These are phyloP conservation scores for Myocastor coypus DNA, from an alignment of 2,113 vertebrate genomes.

Conservation along the genomic window DNA sequence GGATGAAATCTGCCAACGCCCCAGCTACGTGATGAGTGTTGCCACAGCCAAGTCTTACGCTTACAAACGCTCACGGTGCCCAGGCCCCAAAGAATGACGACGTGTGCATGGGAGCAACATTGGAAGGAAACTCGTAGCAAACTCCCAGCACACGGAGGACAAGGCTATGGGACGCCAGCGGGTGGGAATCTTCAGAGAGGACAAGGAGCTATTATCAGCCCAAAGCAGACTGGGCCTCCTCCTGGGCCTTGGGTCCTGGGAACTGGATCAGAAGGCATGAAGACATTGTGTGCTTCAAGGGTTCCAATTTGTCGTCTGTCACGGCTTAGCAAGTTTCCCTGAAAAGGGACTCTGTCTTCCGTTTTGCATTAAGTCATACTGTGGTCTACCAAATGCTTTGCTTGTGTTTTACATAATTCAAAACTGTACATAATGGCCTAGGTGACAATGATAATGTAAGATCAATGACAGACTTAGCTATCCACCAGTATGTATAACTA, in stretches of 20 bases:
- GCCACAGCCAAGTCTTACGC: background rate
- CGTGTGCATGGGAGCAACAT: background rate
- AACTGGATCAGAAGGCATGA: constrained; percentile 45
- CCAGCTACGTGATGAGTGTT: background rate
- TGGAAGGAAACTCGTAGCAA: background rate
- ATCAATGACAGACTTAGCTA: background rate
- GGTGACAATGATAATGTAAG: constrained; percentile 8
- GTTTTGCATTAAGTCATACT: background rate
- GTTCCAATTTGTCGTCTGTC: constrained; percentile 23
- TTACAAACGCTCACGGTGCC: background rate
- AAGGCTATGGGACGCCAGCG: background rate
- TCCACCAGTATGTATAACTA: background rate
- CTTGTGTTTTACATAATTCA: background rate
- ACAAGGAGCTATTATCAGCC: background rate
- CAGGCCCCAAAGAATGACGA: background rate
- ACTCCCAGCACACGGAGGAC: background rate
- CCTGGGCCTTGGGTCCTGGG: background rate
- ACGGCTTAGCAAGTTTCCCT: constrained; percentile 23
- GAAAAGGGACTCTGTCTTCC: background rate
- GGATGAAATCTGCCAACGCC: background rate
- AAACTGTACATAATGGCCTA: constrained; percentile 10
- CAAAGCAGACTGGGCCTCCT: background rate
- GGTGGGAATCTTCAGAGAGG: background rate
- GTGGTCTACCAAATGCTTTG: background rate
- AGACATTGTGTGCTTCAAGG: background rate